Evolutionary conservation across 2,888 invertebrate species (phyloP), one percentile per base, ranked within the genome.

Genomic region (Tenthredo notha): DNA sequence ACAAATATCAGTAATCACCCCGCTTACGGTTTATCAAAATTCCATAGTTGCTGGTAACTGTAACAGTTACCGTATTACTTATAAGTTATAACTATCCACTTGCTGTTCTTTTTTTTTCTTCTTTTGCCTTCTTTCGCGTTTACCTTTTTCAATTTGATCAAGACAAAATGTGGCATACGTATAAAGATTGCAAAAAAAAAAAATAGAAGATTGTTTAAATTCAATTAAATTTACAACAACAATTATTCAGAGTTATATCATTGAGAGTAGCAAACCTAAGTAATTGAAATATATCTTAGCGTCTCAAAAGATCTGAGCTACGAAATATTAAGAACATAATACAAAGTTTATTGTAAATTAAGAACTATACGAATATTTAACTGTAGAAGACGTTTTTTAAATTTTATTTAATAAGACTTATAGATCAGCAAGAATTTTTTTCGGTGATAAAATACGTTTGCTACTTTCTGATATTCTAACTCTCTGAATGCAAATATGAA

Each of bases 101-200:
- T 61, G 33, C 61, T 33, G 21, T 78, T 85, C 15, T 77, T 89
- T 25, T 58, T 80, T 25, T 25, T 89, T 90, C 94, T 88, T 87
- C 90, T 47, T 58, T 58, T 87, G 29, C 83, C 89, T 90, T 94
- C 89, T 87, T 90, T 65, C 74, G 50, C 74, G 50, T 87, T 70
- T 83, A 84, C 58, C 58, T 78, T n/a, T n/a, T 40, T 40, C 15
- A 40, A 33, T 37, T 72, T 40, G 40, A 40, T 74, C 43, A 21
- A 29, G 18, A 40, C 40, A 74, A n/a, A 74, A 74, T 77, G 47
- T 47, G 25, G 54, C n/a, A 37, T 33, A 54, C 10, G 9, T 40
- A 58, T n/a, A 25, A 47, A 75, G 75, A 47, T 75, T 21, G 43
- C 75, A 75, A 47, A 75, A 29, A 72, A 43, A 43, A 2, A 43